These are phyloP conservation scores for Pseudorhombus dupliciocellatus DNA, from an alignment of 2,113 vertebrate species.

Conservation along the genomic window DNA sequence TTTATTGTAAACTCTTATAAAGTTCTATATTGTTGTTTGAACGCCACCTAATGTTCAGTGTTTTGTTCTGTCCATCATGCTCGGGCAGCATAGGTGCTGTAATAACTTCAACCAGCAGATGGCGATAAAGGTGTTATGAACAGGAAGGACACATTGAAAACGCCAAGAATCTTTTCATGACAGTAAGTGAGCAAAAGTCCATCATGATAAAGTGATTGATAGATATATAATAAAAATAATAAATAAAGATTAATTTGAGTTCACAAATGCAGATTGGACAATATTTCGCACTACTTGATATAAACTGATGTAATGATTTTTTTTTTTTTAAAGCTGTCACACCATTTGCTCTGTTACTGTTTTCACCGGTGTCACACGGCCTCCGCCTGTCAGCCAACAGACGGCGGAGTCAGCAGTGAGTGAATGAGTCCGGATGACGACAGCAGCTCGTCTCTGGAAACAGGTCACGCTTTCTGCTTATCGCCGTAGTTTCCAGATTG, in stretches of 20 bases:
- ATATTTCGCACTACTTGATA: neutral
- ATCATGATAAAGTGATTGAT: neutral
- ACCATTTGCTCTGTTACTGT: constrained; percentile 18
- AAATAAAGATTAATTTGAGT: no score
- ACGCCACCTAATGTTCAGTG: no score
- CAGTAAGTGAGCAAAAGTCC: neutral
- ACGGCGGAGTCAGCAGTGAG: constrained; percentile 32
- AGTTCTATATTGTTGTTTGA: no score
- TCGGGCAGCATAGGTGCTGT: constrained; percentile 3
- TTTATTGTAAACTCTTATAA: neutral
- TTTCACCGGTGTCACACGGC: neutral
- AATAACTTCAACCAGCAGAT: constrained; percentile 53
- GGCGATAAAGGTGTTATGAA: constrained; percentile 17
- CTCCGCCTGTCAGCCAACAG: constrained; percentile 39
- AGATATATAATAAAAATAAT: neutral
- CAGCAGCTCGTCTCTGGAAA: constrained; percentile 7
- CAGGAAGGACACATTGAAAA: neutral
- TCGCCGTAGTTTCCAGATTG: neutral
- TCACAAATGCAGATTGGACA: neutral
- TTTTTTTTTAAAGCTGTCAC: neutral
- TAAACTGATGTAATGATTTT: neutral
- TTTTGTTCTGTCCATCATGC: no score
- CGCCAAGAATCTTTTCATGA: neutral
- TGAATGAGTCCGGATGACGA: constrained; percentile 13
- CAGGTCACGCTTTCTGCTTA: neutral